Conservation (phyloP, 2,113 vertebrate genomes). For the Macaca nemestrina region DNA sequence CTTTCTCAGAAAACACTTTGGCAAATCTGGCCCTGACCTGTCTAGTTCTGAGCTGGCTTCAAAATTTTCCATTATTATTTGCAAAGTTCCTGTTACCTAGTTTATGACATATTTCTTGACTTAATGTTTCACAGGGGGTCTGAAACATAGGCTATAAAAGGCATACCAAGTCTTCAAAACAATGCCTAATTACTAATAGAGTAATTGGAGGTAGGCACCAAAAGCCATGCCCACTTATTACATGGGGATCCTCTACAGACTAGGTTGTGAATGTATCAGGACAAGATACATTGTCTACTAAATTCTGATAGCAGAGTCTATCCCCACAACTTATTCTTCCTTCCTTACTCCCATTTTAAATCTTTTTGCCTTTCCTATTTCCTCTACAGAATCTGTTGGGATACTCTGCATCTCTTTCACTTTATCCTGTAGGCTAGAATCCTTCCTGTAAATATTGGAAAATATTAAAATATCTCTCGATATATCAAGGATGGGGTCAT, state of each 20-base stretch:
- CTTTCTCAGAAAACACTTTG: background rate
- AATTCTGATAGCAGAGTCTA: background rate
- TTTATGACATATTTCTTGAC: constrained; percentile 8
- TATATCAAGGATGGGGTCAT: background rate
- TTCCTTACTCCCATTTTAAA: background rate
- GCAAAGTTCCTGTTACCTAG: constrained; percentile 26
- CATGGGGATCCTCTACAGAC: background rate
- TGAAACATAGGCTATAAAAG: background rate
- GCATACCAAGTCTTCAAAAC: constrained; percentile 4
- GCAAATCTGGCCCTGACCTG: background rate
- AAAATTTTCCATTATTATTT: constrained; percentile 3
- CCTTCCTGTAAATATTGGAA: background rate
- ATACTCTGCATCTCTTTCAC: background rate
- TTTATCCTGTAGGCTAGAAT: background rate
- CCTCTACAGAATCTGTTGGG: background rate
- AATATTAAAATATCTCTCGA: background rate
- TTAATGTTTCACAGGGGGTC: background rate
- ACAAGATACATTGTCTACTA: background rate
- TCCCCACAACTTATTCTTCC: background rate
- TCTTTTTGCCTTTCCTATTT: background rate
- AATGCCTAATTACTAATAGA: background rate
- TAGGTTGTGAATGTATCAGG: background rate
- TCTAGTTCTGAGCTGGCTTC: background rate
- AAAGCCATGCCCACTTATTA: background rate
- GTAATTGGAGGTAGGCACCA: background rate